Percentiles rank a stretch among this genome's conserved stretches.
Evolutionary conservation across 1,140 invertebrate species (phyloP).

Genomic region (Hormaphis cornu): DNA sequence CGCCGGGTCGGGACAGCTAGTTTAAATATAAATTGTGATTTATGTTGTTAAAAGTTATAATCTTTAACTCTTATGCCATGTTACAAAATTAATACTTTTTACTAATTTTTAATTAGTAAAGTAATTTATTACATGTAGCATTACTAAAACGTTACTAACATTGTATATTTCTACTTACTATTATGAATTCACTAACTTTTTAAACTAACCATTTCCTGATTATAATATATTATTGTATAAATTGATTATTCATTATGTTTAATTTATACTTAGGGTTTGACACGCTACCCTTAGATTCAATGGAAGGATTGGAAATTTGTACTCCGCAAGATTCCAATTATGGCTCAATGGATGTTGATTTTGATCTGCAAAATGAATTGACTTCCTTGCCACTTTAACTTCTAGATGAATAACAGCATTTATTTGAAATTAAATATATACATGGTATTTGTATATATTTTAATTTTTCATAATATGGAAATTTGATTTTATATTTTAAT

Average conservation of each 20-base stretch:
- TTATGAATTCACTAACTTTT: no score
- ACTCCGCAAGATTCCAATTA: slow-evolving; percentile 57
- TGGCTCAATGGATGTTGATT: slow-evolving; percentile 60
- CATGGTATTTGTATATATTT: neutral
- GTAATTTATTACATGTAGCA: no score
- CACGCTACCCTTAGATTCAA: slow-evolving; percentile 91
- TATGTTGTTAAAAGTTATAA: no score
- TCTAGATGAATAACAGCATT: neutral
- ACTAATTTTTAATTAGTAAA: no score
- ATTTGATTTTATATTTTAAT: neutral
- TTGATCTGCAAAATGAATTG: neutral
- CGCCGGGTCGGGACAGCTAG: no score
- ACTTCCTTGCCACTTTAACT: slow-evolving; percentile 12
- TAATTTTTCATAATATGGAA: neutral
- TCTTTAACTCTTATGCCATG: no score
- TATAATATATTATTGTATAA: no score
- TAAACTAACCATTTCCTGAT: no score
- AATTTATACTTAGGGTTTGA: slow-evolving; percentile 72
- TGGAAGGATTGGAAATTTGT: slow-evolving; percentile 87
- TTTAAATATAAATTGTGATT: no score
- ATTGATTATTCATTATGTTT: neutral
- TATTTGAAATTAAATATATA: neutral
- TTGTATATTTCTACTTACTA: no score
- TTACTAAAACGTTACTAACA: no score
- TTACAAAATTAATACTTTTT: no score